Conservation (phyloP, 2,797 vertebrate genomes). For the Heliangelus exortis region DNA sequence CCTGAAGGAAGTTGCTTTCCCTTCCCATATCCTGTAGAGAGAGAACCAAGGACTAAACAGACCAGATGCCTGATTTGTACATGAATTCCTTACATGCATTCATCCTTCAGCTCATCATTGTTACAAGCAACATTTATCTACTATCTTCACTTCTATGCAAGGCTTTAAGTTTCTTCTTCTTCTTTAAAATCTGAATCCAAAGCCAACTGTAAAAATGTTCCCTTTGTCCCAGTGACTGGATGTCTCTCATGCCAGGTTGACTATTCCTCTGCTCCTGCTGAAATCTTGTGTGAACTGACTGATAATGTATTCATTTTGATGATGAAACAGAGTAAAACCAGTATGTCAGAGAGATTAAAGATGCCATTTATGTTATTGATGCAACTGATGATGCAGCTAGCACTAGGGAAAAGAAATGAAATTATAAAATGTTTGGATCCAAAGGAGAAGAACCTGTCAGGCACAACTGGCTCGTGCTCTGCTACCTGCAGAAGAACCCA, state of each 20-base stretch:
- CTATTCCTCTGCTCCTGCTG: background rate
- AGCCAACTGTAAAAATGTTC: background rate
- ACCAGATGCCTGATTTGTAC: background rate
- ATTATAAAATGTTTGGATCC: background rate
- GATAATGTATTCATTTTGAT: background rate
- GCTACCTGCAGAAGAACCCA: background rate
- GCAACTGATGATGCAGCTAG: background rate
- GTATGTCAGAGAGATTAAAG: background rate
- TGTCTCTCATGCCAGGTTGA: background rate
- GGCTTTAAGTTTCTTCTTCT: background rate
- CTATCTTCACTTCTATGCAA: background rate
- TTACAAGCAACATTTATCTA: background rate
- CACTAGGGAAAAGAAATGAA: background rate
- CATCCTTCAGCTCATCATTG: background rate
- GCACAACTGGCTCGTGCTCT: accelerated
- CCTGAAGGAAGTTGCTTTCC: background rate
- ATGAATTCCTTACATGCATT: background rate
- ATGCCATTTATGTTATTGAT: background rate
- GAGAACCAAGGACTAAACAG: background rate
- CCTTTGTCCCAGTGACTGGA: background rate
- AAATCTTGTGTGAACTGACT: background rate
- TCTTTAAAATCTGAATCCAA: background rate
- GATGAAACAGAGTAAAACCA: background rate
- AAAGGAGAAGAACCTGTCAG: background rate
- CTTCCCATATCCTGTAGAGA: background rate